Base-by-base conservation (phyloP, 1,140 invertebrate species). In the Bombus breviceps region DNA sequence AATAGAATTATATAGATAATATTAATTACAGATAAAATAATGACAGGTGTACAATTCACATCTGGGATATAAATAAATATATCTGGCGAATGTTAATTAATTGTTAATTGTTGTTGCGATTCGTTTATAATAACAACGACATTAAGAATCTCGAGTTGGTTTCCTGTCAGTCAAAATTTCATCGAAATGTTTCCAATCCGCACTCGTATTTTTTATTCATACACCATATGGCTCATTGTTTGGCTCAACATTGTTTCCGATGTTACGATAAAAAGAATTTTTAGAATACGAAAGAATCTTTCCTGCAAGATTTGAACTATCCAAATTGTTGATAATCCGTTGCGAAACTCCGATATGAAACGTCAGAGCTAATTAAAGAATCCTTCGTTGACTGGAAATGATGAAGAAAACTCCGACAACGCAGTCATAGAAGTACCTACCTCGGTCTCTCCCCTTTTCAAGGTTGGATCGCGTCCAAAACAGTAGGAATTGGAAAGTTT, bases 381-480 rank as follows among this genome's bases (percentile, higher is more conserved):
- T 69, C 89, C 72, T 90, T 89, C 87, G 89, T 91, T 88, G 90
- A 88, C 80, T 88, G 81, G 72, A 78, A 47, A 81, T 80, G 85
- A 86, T 75, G 71, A 79, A 22, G 32, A 25, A 71, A 75, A n/a
- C 66, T 83, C 28, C 86, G 47, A 62, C 76, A 39, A 41, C n/a
- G 10, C 37, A n/a, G 73, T 77, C 64, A 39, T 28, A 34, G 34
- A 34, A n/a, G 8, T n/a, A 62, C 72, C 25, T 53, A n/a, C 22
- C 25, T 25, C 12, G 62, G 22, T 39, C 68, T 41, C 62, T 32
- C 59, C 74, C 18, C 39, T 68, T 53, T 59, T 77, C 83, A 28
- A 64, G 32, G 18, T 89, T 93, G 93, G 92, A 92, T 91, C 78
- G 76, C 86, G 88, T 93, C 92, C 93, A 93, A 93, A 91, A 90